Conservation (phyloP, 2,113 vertebrate genomes). For the Plectropomus leopardus region DNA sequence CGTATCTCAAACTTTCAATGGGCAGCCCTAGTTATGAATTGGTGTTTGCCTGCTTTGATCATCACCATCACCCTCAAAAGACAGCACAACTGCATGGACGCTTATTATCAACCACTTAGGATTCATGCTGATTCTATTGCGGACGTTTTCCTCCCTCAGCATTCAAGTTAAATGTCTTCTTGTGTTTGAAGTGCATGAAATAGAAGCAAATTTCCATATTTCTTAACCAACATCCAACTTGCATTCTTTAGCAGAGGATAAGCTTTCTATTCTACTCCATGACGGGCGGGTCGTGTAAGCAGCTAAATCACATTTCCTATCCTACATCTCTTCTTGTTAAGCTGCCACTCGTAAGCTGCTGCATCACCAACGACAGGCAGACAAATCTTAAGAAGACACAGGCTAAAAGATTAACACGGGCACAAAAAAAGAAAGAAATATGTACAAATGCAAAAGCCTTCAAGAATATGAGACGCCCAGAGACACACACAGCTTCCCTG, state of each 20-base stretch:
- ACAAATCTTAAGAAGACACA: background rate
- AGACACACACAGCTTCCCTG: conserved; percentile 4
- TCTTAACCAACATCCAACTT: background rate
- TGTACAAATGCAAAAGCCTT: conserved; percentile 5
- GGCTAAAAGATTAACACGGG: conserved; percentile 32
- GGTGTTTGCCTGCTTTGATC: background rate
- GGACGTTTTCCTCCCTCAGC: background rate
- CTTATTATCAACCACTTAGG: background rate
- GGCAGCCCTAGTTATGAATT: background rate
- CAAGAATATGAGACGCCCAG: background rate
- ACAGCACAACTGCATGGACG: background rate
- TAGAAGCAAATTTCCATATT: background rate
- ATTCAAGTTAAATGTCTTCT: conserved; percentile 2
- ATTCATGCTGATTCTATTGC: background rate
- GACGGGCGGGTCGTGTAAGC: conserved; percentile 2
- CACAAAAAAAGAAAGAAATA: background rate
- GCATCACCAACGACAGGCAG: conserved; percentile 20
- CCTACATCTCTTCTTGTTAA: conserved; percentile 16
- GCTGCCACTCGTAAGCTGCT: conserved; percentile 17
- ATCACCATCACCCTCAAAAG: background rate
- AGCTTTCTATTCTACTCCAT: conserved; percentile 1
- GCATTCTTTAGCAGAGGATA: conserved; percentile 19
- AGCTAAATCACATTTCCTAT: conserved; percentile 34
- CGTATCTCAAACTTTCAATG: too few species aligned
- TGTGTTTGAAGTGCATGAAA: background rate